A percentile compares a stretch with the other conserved stretches of the same genome.
Conservation (phyloP, 2,797 vertebrate genomes). For the Molossus alvarezi region DNA sequence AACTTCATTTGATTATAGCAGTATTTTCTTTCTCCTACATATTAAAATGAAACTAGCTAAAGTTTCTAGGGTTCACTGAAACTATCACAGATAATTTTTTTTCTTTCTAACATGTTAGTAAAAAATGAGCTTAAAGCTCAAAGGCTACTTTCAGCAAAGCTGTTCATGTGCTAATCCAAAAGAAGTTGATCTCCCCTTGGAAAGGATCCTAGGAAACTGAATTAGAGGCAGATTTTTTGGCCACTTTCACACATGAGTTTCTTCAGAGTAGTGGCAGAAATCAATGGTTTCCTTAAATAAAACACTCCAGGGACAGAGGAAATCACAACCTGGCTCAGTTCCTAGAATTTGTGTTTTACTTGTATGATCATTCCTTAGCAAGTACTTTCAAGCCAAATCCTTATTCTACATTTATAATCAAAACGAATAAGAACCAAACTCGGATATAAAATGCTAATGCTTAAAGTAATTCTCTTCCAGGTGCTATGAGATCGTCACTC, state of each 20-base stretch:
- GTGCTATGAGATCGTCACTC: slow-evolving; percentile 49
- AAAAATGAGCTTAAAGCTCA: slow-evolving; percentile 68
- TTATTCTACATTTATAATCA: slow-evolving; percentile 71
- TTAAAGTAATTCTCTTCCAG: slow-evolving; percentile 58
- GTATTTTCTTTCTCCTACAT: slow-evolving; percentile 65
- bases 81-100: slow-evolving; percentile 56
- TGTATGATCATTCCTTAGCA: slow-evolving; percentile 73
- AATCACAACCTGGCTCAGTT: slow-evolving; percentile 74
- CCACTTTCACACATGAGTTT: slow-evolving; percentile 71
- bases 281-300: slow-evolving; percentile 81
- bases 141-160: slow-evolving; percentile 71
- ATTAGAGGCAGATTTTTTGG: slow-evolving; percentile 76
- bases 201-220: slow-evolving; percentile 67
- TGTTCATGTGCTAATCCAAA: slow-evolving; percentile 50
- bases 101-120: slow-evolving; percentile 48
- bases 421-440: slow-evolving; percentile 65
- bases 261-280: slow-evolving; percentile 78
- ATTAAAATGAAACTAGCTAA: slow-evolving; percentile 64
- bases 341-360: slow-evolving; percentile 81
- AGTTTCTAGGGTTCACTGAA: slow-evolving; percentile 68
- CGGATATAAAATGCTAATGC: slow-evolving; percentile 66
- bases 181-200: slow-evolving; percentile 75
- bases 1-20: slow-evolving; percentile 46
- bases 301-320: slow-evolving; percentile 69
- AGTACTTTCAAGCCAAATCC: slow-evolving; percentile 70